Conservation (phyloP, 2,113 vertebrate species). For the Tragelaphus strepsiceros region DNA sequence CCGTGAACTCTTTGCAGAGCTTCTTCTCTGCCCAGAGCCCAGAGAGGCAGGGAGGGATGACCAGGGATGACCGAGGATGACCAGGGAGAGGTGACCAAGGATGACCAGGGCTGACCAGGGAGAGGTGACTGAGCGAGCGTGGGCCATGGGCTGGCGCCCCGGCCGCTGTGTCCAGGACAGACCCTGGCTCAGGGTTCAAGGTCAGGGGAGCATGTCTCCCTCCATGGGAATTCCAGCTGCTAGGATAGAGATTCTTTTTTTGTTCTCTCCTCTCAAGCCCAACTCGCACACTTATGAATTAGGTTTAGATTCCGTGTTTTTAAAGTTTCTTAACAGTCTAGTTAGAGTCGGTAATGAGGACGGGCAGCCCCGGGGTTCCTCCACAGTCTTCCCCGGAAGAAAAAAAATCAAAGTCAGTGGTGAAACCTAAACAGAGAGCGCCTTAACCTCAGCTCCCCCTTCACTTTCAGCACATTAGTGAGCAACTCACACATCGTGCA, state of each 20-base stretch:
- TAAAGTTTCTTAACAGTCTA: not conserved
- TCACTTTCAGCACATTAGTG: accelerated
- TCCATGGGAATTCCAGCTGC: constrained; percentile 43
- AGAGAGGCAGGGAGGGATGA: not conserved
- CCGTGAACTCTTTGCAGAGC: constrained; percentile 26
- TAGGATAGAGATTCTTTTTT: not conserved
- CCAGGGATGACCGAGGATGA: not conserved
- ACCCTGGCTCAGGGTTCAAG: not conserved
- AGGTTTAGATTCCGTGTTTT: constrained; percentile 29
- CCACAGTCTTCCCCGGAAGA: not conserved
- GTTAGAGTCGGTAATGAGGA: not conserved
- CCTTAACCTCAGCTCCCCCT: not conserved
- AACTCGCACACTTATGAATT: constrained; percentile 27
- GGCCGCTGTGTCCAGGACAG: not conserved
- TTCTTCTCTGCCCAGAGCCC: not conserved
- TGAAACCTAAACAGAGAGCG: not conserved
- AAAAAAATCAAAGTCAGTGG: not conserved
- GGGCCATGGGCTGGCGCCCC: not conserved
- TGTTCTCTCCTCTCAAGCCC: constrained; percentile 44
- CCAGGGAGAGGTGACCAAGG: not conserved
- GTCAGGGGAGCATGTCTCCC: not conserved
- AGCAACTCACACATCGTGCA: accelerated
- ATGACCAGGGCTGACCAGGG: not conserved
- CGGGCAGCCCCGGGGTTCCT: not conserved
- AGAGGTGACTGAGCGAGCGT: not conserved